phyloP scores from a whole-genome alignment of 2,888 invertebrate species.

The Perizoma affinitatum region DNA sequence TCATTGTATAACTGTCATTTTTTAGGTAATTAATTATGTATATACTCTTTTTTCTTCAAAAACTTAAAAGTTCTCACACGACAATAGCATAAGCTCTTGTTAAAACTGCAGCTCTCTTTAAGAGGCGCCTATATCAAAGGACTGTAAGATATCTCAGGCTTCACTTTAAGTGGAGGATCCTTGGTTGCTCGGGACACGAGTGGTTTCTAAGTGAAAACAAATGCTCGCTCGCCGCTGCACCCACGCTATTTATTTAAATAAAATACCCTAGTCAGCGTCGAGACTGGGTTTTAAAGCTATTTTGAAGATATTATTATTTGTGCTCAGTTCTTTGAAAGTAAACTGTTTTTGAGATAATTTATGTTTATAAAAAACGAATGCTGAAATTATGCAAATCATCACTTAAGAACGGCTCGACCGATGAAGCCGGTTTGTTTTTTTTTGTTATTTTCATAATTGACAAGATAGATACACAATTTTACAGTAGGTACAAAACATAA shows the following conservation, averaged over 20 bases:
- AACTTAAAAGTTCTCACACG: background rate
- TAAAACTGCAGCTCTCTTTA: slow-evolving; percentile 7
- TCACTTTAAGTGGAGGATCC: slow-evolving; percentile 9
- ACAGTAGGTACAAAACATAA: no score
- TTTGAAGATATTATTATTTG: background rate
- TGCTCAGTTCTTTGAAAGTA: background rate
- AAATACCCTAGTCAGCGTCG: background rate
- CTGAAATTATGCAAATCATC: no score
- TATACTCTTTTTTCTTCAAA: background rate
- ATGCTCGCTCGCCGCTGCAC: slow-evolving; percentile 13
- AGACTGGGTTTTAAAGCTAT: slow-evolving; percentile 1
- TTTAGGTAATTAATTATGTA: no score
- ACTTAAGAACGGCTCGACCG: no score
- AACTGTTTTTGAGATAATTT: no score
- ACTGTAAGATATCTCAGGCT: slow-evolving; percentile 2
- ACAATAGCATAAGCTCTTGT: slow-evolving; percentile 4
- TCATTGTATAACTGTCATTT: no score
- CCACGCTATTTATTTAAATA: slow-evolving; percentile 15
- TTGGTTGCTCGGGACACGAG: slow-evolving; percentile 7
- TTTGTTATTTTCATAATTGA: no score
- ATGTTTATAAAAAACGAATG: no score
- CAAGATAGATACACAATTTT: no score
- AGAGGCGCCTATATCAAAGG: background rate
- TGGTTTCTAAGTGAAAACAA: slow-evolving; percentile 20
- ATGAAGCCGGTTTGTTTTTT: no score